Evolutionary conservation across 2,888 invertebrate species (phyloP), one percentile per base, ranked within the genome.

Genomic region (Scotopteryx bipunctaria): DNA sequence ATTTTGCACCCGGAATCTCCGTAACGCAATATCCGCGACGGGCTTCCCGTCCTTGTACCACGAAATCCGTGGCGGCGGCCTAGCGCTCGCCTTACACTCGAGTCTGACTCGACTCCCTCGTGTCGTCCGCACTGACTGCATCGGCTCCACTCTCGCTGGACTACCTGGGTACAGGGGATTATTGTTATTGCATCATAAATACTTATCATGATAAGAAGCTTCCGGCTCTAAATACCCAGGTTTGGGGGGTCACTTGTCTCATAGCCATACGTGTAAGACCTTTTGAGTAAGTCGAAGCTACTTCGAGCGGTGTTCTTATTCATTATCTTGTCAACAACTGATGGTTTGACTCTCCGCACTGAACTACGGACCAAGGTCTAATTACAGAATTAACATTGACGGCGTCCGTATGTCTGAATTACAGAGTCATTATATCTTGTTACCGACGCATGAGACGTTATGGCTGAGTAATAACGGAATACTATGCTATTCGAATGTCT

Each of bases 21-120:
- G 85, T 57, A 91, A 89, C 52, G 92, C 92, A 71, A 92, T 92
- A 66, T 94, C 91, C 48, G 92, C 91, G 64, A 93, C 92, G 67
- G 93, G 92, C 71, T 89, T 88, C 63, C 93, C 94, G 89, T 95
- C 93, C 84, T 94, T 94, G 88, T 93, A 94, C 97, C 97, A 97
- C 67, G 94, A 92, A 66, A 97, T 94, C 64, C 94, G 92, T 17
- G 97, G 97, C 58, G 94, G 93, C 32, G 97, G 97, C 64, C 94
- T 92, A 23, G 95, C 95, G 78, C 92, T 92, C 64, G 95, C 94
- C 64, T 92, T 93, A 81, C 96, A 96, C 70, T 94, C 93, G 71
- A 97, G 92, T 73, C 92, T 90, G 79, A 94, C 89, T 65, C 91
- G 84, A 72, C 85, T 83, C 36, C 92, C 93, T 49, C 87, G 86